Evolutionary conservation across 2,888 invertebrate species (phyloP), one percentile per base, ranked within the genome.

Genomic region (Eumacrocentrus americanus): DNA sequence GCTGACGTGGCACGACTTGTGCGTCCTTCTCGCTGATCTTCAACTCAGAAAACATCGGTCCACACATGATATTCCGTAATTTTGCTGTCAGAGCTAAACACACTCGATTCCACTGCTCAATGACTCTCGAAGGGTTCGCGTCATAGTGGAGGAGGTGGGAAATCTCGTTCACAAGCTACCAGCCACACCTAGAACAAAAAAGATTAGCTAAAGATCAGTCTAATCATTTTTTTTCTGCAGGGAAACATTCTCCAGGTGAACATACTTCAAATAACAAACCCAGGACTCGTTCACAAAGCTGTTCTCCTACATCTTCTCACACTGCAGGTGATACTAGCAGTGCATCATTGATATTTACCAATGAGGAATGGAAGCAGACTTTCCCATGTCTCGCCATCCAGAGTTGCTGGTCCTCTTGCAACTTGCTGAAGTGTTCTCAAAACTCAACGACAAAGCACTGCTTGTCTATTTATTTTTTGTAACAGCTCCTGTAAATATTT

Each of bases 91-190:
- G 85, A 1, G 92, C 91, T 50, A 95, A 85, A 80, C 95, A 96
- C 29, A 95, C 93, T 64, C 95, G 88, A 82, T 95, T 92, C 97
- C 97, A 97, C 76, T 98, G n/a, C n/a, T n/a, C n/a, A n/a, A n/a
- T n/a, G n/a, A n/a, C n/a, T n/a, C n/a, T n/a, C n/a, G n/a, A n/a
- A 95, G 73, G 95, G 92, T 82, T 95, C 95, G 71, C 94, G 87
- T 64, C 97, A 83, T 0, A 98, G 77, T n/a, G n/a, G n/a, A n/a
- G n/a, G n/a, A n/a, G n/a, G n/a, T n/a, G n/a, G n/a, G n/a, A n/a
- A n/a, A n/a, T 93, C 94, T 65, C 86, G 85, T 53, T 87, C 84
- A 74, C 91, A 91, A 2, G 91, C 89, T 47, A 90, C n/a, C n/a
- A n/a, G n/a, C n/a, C n/a, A n/a, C n/a, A n/a, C n/a, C n/a, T n/a